These are phyloP conservation scores for Discoglossus pictus DNA, from an alignment of 2,797 vertebrate genomes.

Conservation along the genomic window DNA sequence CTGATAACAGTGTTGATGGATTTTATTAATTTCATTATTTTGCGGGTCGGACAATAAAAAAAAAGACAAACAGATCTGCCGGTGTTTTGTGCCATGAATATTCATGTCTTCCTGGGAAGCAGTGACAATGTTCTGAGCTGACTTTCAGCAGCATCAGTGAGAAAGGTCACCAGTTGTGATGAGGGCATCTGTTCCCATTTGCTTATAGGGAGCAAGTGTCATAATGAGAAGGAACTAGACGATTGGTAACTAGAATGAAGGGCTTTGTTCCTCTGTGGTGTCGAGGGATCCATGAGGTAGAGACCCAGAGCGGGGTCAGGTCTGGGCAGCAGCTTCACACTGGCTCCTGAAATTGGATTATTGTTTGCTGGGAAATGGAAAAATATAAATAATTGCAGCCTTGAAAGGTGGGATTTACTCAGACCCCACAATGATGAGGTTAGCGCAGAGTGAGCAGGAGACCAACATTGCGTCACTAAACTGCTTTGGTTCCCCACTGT, in stretches of 20 bases:
- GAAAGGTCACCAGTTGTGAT: slow-evolving; percentile 38
- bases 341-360: slow-evolving; percentile 28
- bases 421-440: slow-evolving; percentile 24
- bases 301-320: slow-evolving; percentile 28
- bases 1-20: no score
- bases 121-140: slow-evolving; percentile 8
- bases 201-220: slow-evolving; percentile 31
- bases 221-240: slow-evolving; percentile 33
- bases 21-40: no score
- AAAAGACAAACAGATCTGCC: background rate
- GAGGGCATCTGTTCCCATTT: slow-evolving; percentile 33
- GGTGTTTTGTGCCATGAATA: slow-evolving; percentile 28
- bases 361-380: background rate
- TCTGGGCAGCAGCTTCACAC: slow-evolving; percentile 16
- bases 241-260: slow-evolving; percentile 17
- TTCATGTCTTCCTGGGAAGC: slow-evolving; percentile 38
- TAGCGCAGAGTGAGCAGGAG: no score
- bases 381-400: slow-evolving; percentile 23
- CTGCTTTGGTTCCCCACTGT: no score
- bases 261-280: slow-evolving; percentile 35
- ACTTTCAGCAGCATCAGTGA: slow-evolving; percentile 30
- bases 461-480: no score
- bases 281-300: slow-evolving; percentile 17
- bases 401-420: slow-evolving; percentile 12
- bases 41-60: background rate